A percentile compares a stretch with the other conserved stretches of the same genome.
phyloP scores from a whole-genome alignment of 1,140 invertebrate genomes.

The Drosophila kanapiae region DNA sequence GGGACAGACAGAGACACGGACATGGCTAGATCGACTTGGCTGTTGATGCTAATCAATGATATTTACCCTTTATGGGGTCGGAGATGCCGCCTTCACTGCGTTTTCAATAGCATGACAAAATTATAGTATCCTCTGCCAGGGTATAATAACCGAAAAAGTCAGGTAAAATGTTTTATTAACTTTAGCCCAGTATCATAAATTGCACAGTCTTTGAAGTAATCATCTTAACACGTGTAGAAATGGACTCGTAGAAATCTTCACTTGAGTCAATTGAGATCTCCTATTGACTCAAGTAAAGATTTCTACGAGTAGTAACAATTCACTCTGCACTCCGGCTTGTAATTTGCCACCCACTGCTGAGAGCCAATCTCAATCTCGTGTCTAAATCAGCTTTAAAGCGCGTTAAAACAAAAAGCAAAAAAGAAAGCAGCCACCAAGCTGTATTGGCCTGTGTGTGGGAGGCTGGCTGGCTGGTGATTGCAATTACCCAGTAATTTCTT shows the following conservation, averaged over 20 bases:
- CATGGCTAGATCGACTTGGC: too few species aligned
- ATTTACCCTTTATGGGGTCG: too few species aligned
- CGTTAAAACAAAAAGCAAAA: conserved; percentile 23
- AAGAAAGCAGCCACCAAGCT: conserved; percentile 34
- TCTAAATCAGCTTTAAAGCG: conserved; percentile 3
- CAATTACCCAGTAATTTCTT: conserved; percentile 54
- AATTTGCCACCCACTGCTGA: not conserved
- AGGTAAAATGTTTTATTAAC: not conserved
- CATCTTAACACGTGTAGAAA: not conserved
- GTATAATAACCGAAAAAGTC: not conserved
- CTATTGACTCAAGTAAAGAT: not conserved
- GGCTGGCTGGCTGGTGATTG: conserved; percentile 22
- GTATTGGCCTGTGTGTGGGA: conserved; percentile 22
- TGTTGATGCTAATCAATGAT: too few species aligned
- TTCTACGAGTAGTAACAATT: not conserved
- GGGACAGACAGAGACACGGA: too few species aligned
- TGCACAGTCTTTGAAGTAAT: not conserved
- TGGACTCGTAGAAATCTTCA: too few species aligned
- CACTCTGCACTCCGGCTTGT: not conserved
- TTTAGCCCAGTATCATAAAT: too few species aligned
- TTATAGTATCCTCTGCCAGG: too few species aligned
- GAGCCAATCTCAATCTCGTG: not conserved
- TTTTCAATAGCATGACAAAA: too few species aligned
- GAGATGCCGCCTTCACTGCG: too few species aligned
- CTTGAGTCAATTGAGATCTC: not conserved